phyloP scores from a whole-genome alignment of 2,797 vertebrate genomes.

The Acrossocheilus wenchowensis region DNA sequence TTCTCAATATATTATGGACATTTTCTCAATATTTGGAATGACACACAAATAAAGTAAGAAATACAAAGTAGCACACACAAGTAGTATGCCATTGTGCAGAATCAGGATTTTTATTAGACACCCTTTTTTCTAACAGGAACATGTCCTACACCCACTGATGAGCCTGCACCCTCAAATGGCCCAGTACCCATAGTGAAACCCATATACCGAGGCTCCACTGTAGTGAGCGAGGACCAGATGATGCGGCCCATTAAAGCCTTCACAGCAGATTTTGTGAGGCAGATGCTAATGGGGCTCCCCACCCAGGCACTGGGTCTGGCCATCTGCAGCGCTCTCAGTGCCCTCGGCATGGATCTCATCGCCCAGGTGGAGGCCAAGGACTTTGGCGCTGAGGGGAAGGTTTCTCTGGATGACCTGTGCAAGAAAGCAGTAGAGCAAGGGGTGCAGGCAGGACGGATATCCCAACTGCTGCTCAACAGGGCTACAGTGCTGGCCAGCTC shows the following conservation, averaged over 20 bases:
- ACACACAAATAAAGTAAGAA: not conserved
- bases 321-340: slow-evolving; percentile 93
- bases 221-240: slow-evolving; percentile 97
- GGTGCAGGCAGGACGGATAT: slow-evolving; percentile 87
- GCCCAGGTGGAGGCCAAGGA: slow-evolving; percentile 96
- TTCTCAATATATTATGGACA: not conserved
- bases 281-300: slow-evolving; percentile 94
- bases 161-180: slow-evolving; percentile 87
- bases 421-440: slow-evolving; percentile 95
- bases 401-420: slow-evolving; percentile 94
- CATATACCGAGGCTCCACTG: slow-evolving; percentile 84
- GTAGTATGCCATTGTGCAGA: too few relatives aligned
- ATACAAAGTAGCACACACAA: not conserved
- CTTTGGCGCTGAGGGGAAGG: slow-evolving; percentile 95
- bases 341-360: slow-evolving; percentile 91
- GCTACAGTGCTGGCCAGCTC: slow-evolving; percentile 94
- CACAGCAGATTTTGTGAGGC: slow-evolving; percentile 94
- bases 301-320: slow-evolving; percentile 92
- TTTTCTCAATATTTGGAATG: too few relatives aligned
- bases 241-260: slow-evolving; percentile 95
- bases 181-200: slow-evolving; percentile 89
- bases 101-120: not conserved
- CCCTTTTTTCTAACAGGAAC: slow-evolving; percentile 65
- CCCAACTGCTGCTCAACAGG: slow-evolving; percentile 92
- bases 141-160: slow-evolving; percentile 76